Base-by-base conservation (phyloP, 2,888 invertebrate species). In the Lasioglossum calceatum region DNA sequence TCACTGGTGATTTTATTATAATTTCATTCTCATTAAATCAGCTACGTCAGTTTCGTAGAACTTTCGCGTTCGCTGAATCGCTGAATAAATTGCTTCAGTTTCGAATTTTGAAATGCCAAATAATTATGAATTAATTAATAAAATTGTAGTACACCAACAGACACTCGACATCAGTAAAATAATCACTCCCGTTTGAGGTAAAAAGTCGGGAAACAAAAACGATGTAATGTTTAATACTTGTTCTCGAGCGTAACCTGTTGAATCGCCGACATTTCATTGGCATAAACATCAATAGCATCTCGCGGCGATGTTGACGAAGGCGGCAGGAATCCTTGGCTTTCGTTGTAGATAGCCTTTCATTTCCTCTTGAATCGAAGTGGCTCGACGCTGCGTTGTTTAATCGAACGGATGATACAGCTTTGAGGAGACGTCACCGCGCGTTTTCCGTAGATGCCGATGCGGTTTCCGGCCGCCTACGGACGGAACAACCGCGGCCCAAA, bases 181-280 rank as follows among this genome's bases (percentile, higher is more conserved):
- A 16, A 32, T 67, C 19, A 19, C 8, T 5, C 19, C 2, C 0
- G 4, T 10, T 10, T 8, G 5, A 36, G 19, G 3, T 19, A 4
- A 12, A 36, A 47, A 16, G 8, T 8, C 32, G 10, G 0, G 19
- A 1, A 36, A 39, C 36, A 36, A 39, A 70, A 70, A 1, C 10
- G 10, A 4, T 10, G 2, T n/a, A 50, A 71, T 78, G 71, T 76
- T 84, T 67, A 76, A 84, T 44, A 27, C 39, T 79, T 71, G 36
- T 79, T 75, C 70, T 54, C 76, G 72, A 87, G 64, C 64, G 67
- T 85, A 85, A 92, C 92, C 92, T 92, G 92, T 92, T 92, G 92
- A 92, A 80, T 77, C 54, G 44, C 14, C 50, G 88, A 86, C 73
- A 79, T 70, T 72, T 77, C 76, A 72, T 81, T 36, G 81, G 81